Conservation (phyloP, 2,888 invertebrate species). For the Hipparchia sbordonii region DNA sequence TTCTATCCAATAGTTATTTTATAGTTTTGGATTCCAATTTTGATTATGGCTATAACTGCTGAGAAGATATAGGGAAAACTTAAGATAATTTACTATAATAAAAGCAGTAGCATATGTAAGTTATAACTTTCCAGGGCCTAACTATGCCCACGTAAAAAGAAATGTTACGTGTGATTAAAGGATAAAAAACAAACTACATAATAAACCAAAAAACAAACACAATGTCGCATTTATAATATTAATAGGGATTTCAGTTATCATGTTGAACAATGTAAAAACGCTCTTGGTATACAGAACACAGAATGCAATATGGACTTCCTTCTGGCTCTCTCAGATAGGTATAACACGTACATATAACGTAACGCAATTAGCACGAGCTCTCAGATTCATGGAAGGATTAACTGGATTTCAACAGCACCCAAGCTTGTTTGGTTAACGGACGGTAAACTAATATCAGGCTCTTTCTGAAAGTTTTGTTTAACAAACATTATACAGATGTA, state of each 20-base stretch:
- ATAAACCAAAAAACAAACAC: neutral
- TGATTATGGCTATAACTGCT: neutral
- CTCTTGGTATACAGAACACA: constrained; percentile 14
- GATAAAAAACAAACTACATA: too few species aligned
- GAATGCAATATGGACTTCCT: constrained; percentile 47
- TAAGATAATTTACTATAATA: too few species aligned
- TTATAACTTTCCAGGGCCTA: too few species aligned
- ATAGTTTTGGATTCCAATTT: neutral
- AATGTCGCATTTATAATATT: too few species aligned
- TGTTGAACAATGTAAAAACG: constrained; percentile 21
- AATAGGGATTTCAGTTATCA: too few species aligned
- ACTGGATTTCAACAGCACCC: constrained; percentile 48
- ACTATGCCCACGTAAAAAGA: too few species aligned
- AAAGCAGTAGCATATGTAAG: too few species aligned
- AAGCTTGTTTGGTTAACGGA: constrained; percentile 39
- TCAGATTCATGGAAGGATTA: constrained; percentile 55
- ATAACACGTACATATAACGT: constrained; percentile 56
- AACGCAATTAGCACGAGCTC: constrained; percentile 49
- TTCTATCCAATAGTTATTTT: neutral
- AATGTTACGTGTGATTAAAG: too few species aligned
- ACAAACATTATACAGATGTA: neutral
- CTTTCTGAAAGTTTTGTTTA: neutral
- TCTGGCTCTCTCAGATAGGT: constrained; percentile 57
- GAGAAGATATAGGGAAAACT: neutral
- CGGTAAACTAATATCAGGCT: constrained; percentile 5